These are phyloP conservation scores for Bilobella aurantiaca DNA, from an alignment of 1,140 invertebrate species.

Conservation along the genomic window DNA sequence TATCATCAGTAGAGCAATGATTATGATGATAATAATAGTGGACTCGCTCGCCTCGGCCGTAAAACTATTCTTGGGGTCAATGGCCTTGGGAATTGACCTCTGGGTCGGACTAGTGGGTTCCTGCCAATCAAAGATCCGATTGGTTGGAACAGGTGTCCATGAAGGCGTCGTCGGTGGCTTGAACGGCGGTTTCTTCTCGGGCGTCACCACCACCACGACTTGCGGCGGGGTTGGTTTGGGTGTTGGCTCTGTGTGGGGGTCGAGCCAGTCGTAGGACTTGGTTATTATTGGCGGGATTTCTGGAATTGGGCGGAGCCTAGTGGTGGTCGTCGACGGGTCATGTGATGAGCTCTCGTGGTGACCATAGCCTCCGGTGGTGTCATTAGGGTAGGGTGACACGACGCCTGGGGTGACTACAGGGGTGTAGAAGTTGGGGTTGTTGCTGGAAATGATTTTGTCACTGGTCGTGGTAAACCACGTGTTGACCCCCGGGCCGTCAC, in stretches of 20 bases:
- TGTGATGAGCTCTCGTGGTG: neutral
- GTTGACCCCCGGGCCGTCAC: conserved; percentile 4
- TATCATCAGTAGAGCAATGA: conserved; percentile 81
- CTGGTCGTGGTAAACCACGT: conserved; percentile 8
- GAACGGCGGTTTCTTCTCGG: conserved; percentile 35
- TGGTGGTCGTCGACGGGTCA: neutral
- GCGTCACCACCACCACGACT: neutral
- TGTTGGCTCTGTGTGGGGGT: neutral
- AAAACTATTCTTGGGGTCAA: conserved; percentile 5
- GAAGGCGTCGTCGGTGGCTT: conserved; percentile 40
- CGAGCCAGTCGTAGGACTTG: conserved; percentile 36
- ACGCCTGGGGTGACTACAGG: neutral
- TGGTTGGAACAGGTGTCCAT: conserved; percentile 36
- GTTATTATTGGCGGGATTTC: conserved; percentile 10
- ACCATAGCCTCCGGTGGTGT: neutral
- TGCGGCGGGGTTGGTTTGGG: neutral
- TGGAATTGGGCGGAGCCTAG: neutral
- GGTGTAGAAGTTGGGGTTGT: neutral
- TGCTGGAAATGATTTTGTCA: conserved; percentile 13
- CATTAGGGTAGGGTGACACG: neutral
- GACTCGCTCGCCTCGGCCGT: conserved; percentile 40
- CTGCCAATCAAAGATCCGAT: conserved; percentile 2
- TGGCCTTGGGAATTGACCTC: neutral
- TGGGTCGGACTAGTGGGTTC: neutral
- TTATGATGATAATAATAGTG: conserved; percentile 64